phyloP scores from a whole-genome alignment of 2,888 invertebrate species.

The Apodemia zela region DNA sequence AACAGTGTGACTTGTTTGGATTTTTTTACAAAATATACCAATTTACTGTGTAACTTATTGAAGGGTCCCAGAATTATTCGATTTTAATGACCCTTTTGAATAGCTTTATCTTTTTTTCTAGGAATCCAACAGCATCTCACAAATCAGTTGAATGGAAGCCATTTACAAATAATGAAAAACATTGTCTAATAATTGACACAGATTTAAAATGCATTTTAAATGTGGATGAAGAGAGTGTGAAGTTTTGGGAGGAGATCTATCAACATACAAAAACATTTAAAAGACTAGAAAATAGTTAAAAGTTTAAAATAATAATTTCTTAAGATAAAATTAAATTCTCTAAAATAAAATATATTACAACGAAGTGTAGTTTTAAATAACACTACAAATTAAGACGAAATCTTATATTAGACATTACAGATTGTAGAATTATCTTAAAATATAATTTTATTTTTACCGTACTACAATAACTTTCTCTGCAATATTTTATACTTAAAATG shows the following conservation, averaged over 20 bases:
- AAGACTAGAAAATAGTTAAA: conserved; percentile 19
- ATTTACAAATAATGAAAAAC: conserved; percentile 48
- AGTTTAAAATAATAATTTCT: no score
- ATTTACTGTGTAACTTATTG: no score
- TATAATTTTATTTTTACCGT: conserved; percentile 17
- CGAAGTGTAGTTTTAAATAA: not conserved
- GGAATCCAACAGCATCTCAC: conserved; percentile 53
- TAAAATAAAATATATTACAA: not conserved
- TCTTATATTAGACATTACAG: conserved; percentile 15
- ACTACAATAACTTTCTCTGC: conserved; percentile 5
- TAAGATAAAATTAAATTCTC: no score
- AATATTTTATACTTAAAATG: not conserved
- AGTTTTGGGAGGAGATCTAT: conserved; percentile 65
- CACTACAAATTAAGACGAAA: conserved; percentile 13
- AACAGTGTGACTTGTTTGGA: no score
- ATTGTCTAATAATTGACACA: conserved; percentile 56
- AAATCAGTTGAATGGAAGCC: conserved; percentile 51
- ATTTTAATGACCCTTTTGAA: no score
- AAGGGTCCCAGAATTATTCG: no score
- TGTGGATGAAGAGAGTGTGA: conserved; percentile 45
- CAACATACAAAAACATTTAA: conserved; percentile 35
- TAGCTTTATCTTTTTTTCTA: conserved; percentile 43
- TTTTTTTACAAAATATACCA: no score
- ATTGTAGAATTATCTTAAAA: conserved; percentile 22
- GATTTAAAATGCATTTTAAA: conserved; percentile 44